Percentiles rank a stretch among this genome's conserved stretches.
Evolutionary conservation across 1,140 invertebrate species (phyloP).

Genomic region (Drosophila nebulosa): DNA sequence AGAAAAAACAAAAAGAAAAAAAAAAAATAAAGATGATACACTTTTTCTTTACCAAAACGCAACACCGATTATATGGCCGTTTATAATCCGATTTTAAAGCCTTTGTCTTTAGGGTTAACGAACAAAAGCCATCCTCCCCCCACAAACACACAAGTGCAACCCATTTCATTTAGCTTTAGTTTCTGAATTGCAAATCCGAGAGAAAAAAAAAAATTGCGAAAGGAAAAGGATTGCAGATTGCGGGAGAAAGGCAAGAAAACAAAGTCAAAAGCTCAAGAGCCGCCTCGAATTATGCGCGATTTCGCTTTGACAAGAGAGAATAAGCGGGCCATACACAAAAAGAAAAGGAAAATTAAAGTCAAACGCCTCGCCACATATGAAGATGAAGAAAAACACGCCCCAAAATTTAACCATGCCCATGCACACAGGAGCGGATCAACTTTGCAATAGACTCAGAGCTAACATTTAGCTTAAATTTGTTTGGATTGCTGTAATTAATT

Average conservation of each 20-base stretch:
- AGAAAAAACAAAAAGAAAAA: background rate
- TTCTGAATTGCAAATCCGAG: constrained; percentile 38
- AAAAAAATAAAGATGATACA: background rate
- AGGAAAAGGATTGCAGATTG: background rate
- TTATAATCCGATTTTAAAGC: constrained; percentile 3
- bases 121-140: background rate
- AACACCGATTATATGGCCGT: background rate
- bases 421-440: background rate
- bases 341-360: constrained; percentile 20
- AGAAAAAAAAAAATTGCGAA: background rate
- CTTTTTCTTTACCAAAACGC: background rate
- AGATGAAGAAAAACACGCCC: background rate
- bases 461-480: too few relatives aligned
- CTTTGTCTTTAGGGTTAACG: background rate
- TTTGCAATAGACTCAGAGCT: too few relatives aligned
- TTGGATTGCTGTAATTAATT: too few relatives aligned
- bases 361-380: constrained; percentile 11
- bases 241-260: background rate
- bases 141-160: background rate
- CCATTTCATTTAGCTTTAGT: background rate
- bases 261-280: constrained; percentile 17
- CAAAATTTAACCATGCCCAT: constrained; percentile 11
- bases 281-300: constrained; percentile 39
- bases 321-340: constrained; percentile 14
- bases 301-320: constrained; percentile 33